Evolutionary conservation across 2,888 invertebrate species (phyloP), one percentile per base, ranked within the genome.

Genomic region (Gastracanthus pulcherrimus): DNA sequence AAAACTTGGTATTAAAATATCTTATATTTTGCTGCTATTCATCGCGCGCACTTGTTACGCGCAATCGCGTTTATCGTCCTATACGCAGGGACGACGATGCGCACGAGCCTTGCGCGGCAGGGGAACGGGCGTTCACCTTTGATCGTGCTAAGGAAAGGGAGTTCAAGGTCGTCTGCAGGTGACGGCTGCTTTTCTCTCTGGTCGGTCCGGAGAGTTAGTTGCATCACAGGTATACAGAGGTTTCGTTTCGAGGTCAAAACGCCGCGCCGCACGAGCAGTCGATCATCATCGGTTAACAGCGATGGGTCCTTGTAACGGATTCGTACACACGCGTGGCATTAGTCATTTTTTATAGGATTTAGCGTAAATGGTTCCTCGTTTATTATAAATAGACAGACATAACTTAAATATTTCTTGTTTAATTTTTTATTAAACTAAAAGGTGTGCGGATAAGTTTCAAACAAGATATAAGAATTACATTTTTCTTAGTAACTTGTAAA

Each of bases 71-170:
- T 3, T 16, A 13, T n/a, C n/a, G n/a, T n/a, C n/a, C n/a, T n/a
- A n/a, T n/a, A n/a, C 23, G 31, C 11, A 34, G 55, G 58, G 55
- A 67, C 13, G 58, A 67, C 3, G 31, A 26, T 16, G 23, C 13
- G 62, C 34, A n/a, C n/a, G n/a, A n/a, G n/a, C n/a, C n/a, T n/a
- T n/a, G n/a, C n/a, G n/a, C n/a, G n/a, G 31, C 77, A 72, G 75
- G 69, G 67, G 80, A 70, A 80, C 13, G 83, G 76, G 26, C 83
- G 55, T 78, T 78, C 70, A 74, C 82, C 82, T 75, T 48, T 23
- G 60, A 76, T 71, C 64, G 36, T 31, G 62, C 67, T 11, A 26
- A 60, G 70, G 62, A 80, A 80, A 83, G 77, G 70, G 78, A 83
- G 83, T 83, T 81, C 83, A 81, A 83, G 81, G 83, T 81, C 82